Percentiles rank a stretch among this genome's conserved stretches.
Conservation (phyloP, 2,113 vertebrate species). For the Scartelaos histophorus region DNA sequence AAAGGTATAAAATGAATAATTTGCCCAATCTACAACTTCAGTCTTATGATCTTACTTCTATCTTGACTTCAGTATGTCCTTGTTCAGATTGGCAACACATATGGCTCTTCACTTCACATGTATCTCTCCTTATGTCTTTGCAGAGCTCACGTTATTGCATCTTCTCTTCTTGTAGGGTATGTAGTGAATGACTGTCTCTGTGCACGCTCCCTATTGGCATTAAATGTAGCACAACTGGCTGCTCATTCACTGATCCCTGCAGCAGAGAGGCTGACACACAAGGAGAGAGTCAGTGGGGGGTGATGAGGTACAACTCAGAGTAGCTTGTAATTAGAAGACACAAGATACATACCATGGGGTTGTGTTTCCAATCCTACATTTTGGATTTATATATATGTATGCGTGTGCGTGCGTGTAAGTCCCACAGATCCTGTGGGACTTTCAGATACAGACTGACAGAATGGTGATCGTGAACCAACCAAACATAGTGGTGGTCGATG, state of each 20-base stretch:
- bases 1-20: not conserved
- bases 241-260: constrained; percentile 76
- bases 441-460: too few relatives aligned
- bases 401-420: too few relatives aligned
- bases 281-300: constrained; percentile 50
- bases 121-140: not conserved
- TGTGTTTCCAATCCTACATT: not conserved
- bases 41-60: not conserved
- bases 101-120: not conserved
- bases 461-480: too few relatives aligned
- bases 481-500: too few relatives aligned
- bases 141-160: not conserved
- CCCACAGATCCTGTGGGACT: too few relatives aligned
- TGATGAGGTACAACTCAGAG: constrained; percentile 32
- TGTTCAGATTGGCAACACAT: not conserved
- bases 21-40: not conserved
- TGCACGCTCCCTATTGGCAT: constrained; percentile 37
- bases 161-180: constrained; percentile 4
- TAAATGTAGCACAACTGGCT: constrained; percentile 47
- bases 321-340: constrained; percentile 63
- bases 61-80: not conserved
- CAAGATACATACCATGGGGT: not conserved
- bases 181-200: constrained; percentile 30
- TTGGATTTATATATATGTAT: not conserved
- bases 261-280: constrained; percentile 26